phyloP scores from a whole-genome alignment of 2,888 invertebrate species.

The Cenopis cana region DNA sequence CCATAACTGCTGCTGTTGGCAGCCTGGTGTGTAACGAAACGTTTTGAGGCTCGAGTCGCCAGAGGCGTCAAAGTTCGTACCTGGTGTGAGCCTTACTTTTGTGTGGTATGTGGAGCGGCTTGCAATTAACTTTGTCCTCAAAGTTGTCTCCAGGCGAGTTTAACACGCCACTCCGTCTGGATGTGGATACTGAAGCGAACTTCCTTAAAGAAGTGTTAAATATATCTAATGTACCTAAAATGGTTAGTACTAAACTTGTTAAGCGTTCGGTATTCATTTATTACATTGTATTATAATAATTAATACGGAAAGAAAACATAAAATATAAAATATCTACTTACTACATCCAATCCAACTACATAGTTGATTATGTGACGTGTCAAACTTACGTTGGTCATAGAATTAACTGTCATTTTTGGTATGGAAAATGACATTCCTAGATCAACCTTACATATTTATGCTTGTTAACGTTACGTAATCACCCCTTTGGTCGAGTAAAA shows the following conservation, averaged over 20 bases:
- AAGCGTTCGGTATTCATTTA: too few species aligned
- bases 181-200: constrained; percentile 18
- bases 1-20: constrained; percentile 49
- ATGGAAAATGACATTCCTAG: too few species aligned
- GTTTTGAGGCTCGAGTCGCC: constrained; percentile 20
- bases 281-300: too few species aligned
- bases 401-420: too few species aligned
- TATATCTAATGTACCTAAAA: neutral
- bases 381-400: too few species aligned
- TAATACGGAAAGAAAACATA: too few species aligned
- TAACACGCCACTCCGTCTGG: constrained; percentile 24
- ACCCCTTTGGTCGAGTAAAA: neutral
- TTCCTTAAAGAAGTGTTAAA: constrained; percentile 2
- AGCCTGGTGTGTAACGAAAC: constrained; percentile 24
- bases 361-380: too few species aligned
- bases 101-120: neutral
- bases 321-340: too few species aligned
- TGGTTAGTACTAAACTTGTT: neutral
- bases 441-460: too few species aligned
- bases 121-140: constrained; percentile 38
- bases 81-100: constrained; percentile 11
- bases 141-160: constrained; percentile 25
- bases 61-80: constrained; percentile 15
- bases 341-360: too few species aligned
- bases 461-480: too few species aligned